Evolutionary conservation across 2,113 vertebrate species (phyloP).

Genomic region (Upupa epops): DNA sequence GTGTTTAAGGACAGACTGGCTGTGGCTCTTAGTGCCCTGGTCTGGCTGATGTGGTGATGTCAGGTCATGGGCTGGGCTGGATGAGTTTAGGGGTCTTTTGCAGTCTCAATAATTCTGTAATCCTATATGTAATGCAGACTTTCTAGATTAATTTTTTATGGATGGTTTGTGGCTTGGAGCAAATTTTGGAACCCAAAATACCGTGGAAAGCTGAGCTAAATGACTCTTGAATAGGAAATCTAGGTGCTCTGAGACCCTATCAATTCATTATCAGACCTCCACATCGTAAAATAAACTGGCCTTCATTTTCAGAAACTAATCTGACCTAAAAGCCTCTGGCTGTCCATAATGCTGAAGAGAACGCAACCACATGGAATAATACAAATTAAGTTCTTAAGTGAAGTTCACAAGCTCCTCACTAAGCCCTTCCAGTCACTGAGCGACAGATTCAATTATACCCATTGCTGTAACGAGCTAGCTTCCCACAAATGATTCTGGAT

Average conservation of each 20-base stretch:
- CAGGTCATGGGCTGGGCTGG: too few relatives aligned
- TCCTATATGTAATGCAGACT: background rate
- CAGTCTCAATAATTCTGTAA: too few relatives aligned
- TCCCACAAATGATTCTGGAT: background rate
- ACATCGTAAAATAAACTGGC: background rate
- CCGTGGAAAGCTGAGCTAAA: background rate
- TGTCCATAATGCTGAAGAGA: background rate
- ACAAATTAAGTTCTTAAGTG: conserved; percentile 37
- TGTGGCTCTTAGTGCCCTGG: too few relatives aligned
- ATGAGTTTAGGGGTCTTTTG: too few relatives aligned
- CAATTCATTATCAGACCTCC: background rate
- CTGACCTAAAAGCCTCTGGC: conserved; percentile 23
- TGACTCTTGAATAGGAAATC: background rate
- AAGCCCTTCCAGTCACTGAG: background rate
- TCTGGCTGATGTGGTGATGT: too few relatives aligned
- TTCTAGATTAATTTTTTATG: background rate
- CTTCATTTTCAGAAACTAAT: conserved; percentile 14
- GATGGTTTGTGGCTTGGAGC: background rate
- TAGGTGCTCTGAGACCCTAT: background rate
- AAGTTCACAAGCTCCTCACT: conserved; percentile 19
- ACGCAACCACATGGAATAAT: conserved; percentile 21
- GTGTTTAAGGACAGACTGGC: too few relatives aligned
- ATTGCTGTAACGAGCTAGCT: background rate
- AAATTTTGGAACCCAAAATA: background rate
- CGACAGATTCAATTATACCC: background rate